Percentiles rank a stretch among this genome's conserved stretches.
phyloP scores from a whole-genome alignment of 2,797 vertebrate genomes.

The Muscicapa comitata region DNA sequence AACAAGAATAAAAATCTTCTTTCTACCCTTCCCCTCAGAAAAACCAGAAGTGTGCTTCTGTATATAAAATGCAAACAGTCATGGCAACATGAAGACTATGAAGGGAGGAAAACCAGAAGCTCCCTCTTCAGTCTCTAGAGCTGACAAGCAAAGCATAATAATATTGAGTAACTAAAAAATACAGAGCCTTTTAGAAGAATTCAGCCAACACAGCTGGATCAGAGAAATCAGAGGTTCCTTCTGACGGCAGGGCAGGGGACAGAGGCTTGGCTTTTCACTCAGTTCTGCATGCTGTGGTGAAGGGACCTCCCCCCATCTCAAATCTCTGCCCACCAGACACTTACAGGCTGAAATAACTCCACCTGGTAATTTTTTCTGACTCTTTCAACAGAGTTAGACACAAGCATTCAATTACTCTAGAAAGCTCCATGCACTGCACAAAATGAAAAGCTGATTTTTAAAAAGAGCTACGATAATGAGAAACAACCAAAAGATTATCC shows the following conservation, averaged over 20 bases:
- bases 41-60: background rate
- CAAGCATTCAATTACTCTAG: background rate
- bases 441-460: constrained; percentile 12
- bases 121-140: background rate
- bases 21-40: background rate
- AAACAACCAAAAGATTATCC: background rate
- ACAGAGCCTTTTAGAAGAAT: background rate
- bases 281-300: background rate
- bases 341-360: background rate
- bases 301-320: background rate
- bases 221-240: background rate
- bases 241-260: background rate
- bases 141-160: background rate
- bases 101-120: background rate
- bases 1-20: background rate
- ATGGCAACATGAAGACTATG: background rate
- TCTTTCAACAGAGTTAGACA: background rate
- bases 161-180: background rate
- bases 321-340: background rate
- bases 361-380: background rate
- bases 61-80: background rate
- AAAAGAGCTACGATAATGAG: background rate
- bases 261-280: background rate
- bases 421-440: background rate
- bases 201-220: background rate